Conservation (phyloP, 2,113 vertebrate species). For the Bos taurus region ARS-UCD2.0 NC_037350.1:47534001-47534500, state of each 20-base stretch:
- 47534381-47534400: not conserved
- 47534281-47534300: not conserved
- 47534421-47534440: not conserved
- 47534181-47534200: not conserved
- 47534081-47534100: not conserved
- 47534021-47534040: not conserved
- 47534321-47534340: not conserved
- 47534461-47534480: not conserved
- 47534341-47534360: not conserved
- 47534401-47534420: not conserved
- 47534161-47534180: not conserved
- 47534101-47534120: not conserved
- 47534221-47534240: not conserved
- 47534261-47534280: not conserved
- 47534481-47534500: accelerated
- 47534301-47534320: not conserved
- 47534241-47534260: not conserved
- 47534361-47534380: not conserved
- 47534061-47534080: not conserved
- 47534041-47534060: not conserved
- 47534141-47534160: not conserved
- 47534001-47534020: not conserved
- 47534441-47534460: not conserved
- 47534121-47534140: not conserved
- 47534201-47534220: not conserved